Percentiles rank a stretch among this genome's conserved stretches.
These are phyloP conservation scores for Enteromius argenteus DNA, from an alignment of 2,797 vertebrate genomes.

Conservation along the genomic window DNA sequence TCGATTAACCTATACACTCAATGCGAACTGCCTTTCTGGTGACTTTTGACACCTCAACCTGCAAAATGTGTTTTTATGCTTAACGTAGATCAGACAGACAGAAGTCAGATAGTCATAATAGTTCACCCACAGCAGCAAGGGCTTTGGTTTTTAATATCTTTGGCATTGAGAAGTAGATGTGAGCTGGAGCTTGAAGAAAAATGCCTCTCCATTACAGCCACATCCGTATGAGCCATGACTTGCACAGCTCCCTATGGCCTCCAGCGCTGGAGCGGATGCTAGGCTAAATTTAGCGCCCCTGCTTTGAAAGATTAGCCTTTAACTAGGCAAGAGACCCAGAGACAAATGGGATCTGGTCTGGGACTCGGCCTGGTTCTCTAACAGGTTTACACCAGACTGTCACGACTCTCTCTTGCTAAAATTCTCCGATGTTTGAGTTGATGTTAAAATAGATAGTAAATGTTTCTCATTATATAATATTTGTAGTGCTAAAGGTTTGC, in stretches of 20 bases:
- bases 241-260: constrained; percentile 65
- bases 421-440: constrained; percentile 2
- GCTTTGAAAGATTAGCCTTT: constrained; percentile 64
- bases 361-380: constrained; percentile 44
- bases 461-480: background rate
- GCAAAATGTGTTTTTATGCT: constrained; percentile 5
- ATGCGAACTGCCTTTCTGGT: background rate
- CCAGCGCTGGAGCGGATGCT: constrained; percentile 59
- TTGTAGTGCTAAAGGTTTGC: background rate
- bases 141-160: constrained; percentile 6
- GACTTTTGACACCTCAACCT: constrained; percentile 36
- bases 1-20: constrained; percentile 22
- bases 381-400: constrained; percentile 35
- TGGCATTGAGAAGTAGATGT: constrained; percentile 29
- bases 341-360: constrained; percentile 53
- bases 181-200: constrained; percentile 67
- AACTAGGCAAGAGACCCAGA: constrained; percentile 67
- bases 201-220: constrained; percentile 74
- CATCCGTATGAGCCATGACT: constrained; percentile 77
- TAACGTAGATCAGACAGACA: constrained; percentile 7
- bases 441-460: background rate
- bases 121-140: constrained; percentile 14
- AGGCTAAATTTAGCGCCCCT: constrained; percentile 78
- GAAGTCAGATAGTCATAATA: constrained; percentile 6
- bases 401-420: constrained; percentile 10